Evolutionary conservation across 2,113 vertebrate genomes (phyloP), one percentile per base, ranked within the genome.

Genomic region (Phalacrocorax brasilianus): DNA sequence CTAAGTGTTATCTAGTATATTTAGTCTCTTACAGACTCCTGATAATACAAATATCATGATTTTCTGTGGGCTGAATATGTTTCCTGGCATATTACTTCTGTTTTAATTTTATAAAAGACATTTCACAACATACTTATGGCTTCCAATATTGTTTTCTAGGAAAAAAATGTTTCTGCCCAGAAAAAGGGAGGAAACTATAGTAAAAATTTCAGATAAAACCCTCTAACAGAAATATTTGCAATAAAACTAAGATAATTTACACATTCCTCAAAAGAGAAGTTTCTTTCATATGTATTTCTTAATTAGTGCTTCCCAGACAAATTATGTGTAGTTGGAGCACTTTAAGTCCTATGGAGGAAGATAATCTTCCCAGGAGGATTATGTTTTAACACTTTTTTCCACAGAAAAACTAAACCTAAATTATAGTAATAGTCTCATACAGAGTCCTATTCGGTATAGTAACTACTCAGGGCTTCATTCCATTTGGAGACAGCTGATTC

Each of bases 251-350:
- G 5, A 2, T 14, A 11, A 59, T 76, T 92, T 88, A 18, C 10
- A 59, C 3, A 52, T 59, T 44, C 11, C 61, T 83, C 18, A 18
- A 38, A 73, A 72, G 27, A 65, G 4, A 50, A 33, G 14, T 38
- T 56, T 21, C 4, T 40, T 83, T 35, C 30, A 50, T 42, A 83
- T 72, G 4, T 35, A 22, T 61, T 86, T 74, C 35, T 56, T 52
- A 65, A 76, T 59, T 65, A 83, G 4, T 49, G 6, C 11, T 83
- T 80, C 21, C 21, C 19, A 91, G 50, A 58, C 3, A 73, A 63
- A 49, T 16, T 0, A 13, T 5, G 0, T 70, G 9, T 19, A 14
- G 14, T 58, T 83, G 44, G 20, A 87, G 10, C 12, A 70, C 1
- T 61, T 38, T 32, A 55, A 32, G 4, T 72, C 26, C 14, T 52